phyloP scores from a whole-genome alignment of 2,888 invertebrate species.

The Eutolmus rufibarbis region DNA sequence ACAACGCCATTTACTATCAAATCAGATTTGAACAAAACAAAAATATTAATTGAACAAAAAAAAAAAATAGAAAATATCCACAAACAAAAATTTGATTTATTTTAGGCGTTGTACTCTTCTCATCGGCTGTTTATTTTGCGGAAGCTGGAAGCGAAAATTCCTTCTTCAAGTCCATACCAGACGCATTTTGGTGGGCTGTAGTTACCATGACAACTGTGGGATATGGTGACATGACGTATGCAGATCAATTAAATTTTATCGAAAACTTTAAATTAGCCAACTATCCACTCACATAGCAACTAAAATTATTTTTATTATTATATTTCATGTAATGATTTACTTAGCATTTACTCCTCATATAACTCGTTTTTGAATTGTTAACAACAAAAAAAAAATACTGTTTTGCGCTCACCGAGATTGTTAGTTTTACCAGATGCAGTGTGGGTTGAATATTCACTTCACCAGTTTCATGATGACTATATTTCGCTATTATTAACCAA shows the following conservation, averaged over 20 bases:
- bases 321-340: constrained; percentile 25
- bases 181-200: constrained; percentile 99
- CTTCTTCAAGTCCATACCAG: constrained; percentile 99
- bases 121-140: constrained; percentile 99
- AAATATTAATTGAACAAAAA: constrained; percentile 23
- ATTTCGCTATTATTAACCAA: constrained; percentile 14
- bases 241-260: constrained; percentile 55
- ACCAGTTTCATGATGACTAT: constrained; percentile 2
- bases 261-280: constrained; percentile 14
- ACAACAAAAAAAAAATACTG: not conserved
- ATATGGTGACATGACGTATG: constrained; percentile 98
- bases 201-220: constrained; percentile 99
- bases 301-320: constrained; percentile 11
- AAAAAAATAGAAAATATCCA: constrained; percentile 45
- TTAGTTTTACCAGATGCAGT: constrained; percentile 27
- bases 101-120: constrained; percentile 99
- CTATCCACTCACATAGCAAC: constrained; percentile 41
- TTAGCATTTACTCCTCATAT: constrained; percentile 37
- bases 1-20: constrained; percentile 16
- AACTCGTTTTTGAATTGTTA: constrained; percentile 33
- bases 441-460: constrained; percentile 39
- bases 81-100: constrained; percentile 63
- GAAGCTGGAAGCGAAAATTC: constrained; percentile 99
- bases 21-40: not conserved
- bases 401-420: constrained; percentile 21